These are phyloP conservation scores for Drosophila kikkawai DNA, from an alignment of 1,140 invertebrate species.

Conservation along the genomic window DNA sequence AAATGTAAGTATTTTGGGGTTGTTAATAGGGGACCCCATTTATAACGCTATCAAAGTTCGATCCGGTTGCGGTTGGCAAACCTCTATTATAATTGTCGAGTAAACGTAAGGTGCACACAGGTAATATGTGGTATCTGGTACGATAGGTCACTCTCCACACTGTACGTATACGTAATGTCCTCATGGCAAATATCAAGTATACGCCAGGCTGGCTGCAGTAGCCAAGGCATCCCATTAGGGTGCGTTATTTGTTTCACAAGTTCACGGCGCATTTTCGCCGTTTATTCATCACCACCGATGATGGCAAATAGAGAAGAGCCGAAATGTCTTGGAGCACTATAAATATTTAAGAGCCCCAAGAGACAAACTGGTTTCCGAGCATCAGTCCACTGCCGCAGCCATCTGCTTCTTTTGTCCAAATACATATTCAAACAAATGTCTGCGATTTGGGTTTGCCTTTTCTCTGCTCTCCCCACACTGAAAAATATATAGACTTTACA, in stretches of 20 bases:
- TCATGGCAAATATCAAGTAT: slow-evolving; percentile 37
- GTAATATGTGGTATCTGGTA: slow-evolving; percentile 12
- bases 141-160: background rate
- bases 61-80: slow-evolving; percentile 2
- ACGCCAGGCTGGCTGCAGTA: slow-evolving; percentile 26
- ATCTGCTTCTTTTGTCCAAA: slow-evolving; percentile 41
- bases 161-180: slow-evolving; percentile 12
- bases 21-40: slow-evolving; percentile 15
- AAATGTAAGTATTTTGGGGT: slow-evolving; percentile 5
- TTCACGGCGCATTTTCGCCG: slow-evolving; percentile 46
- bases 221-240: background rate
- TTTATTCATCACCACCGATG: slow-evolving; percentile 29
- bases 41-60: slow-evolving; percentile 17
- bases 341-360: slow-evolving; percentile 60
- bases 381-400: background rate
- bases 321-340: slow-evolving; percentile 41
- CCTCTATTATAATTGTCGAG: slow-evolving; percentile 1
- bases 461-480: slow-evolving; percentile 22
- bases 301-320: slow-evolving; percentile 37
- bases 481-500: background rate
- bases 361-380: slow-evolving; percentile 63
- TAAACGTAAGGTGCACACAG: slow-evolving; percentile 7
- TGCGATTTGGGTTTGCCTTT: slow-evolving; percentile 32
- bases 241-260: slow-evolving; percentile 51
- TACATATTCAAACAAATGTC: slow-evolving; percentile 32